Percentiles rank a stretch among this genome's conserved stretches.
phyloP scores from a whole-genome alignment of 2,888 invertebrate species.

The Zootermopsis nevadensis region DNA sequence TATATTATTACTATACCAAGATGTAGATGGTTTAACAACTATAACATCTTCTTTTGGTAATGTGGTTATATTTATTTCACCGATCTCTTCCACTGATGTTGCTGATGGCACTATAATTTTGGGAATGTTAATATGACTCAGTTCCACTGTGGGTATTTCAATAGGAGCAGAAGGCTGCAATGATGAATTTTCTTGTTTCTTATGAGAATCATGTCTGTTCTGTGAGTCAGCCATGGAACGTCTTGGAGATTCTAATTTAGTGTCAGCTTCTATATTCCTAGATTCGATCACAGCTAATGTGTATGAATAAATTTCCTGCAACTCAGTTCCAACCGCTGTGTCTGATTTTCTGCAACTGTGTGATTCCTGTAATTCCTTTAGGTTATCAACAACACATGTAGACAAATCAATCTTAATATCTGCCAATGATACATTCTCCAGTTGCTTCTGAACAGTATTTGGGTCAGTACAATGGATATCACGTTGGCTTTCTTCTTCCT shows the following conservation, averaged over 20 bases:
- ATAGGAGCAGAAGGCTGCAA: conserved; percentile 28
- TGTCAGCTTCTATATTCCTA: conserved; percentile 48
- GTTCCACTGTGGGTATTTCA: background rate
- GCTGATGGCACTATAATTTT: background rate
- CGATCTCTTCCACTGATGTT: conserved; percentile 46
- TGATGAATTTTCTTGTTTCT: background rate
- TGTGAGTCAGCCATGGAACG: background rate
- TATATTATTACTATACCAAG: background rate
- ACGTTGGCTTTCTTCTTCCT: background rate
- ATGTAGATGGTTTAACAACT: too few relatives aligned
- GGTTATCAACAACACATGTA: background rate
- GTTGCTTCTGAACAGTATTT: background rate
- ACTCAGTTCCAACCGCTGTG: conserved; percentile 60
- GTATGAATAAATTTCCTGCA: conserved; percentile 58
- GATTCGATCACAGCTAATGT: conserved; percentile 39
- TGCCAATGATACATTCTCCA: background rate
- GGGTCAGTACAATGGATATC: background rate
- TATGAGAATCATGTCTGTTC: background rate
- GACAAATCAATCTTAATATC: conserved; percentile 36
- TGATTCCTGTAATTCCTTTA: conserved; percentile 28
- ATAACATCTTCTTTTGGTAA: background rate
- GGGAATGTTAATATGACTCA: background rate
- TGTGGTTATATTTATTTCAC: background rate
- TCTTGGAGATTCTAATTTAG: conserved; percentile 44
- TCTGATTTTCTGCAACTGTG: background rate